These are phyloP conservation scores for Danio rerio DNA, from an alignment of 2,113 vertebrate species.

Conservation along the genomic window DNA sequence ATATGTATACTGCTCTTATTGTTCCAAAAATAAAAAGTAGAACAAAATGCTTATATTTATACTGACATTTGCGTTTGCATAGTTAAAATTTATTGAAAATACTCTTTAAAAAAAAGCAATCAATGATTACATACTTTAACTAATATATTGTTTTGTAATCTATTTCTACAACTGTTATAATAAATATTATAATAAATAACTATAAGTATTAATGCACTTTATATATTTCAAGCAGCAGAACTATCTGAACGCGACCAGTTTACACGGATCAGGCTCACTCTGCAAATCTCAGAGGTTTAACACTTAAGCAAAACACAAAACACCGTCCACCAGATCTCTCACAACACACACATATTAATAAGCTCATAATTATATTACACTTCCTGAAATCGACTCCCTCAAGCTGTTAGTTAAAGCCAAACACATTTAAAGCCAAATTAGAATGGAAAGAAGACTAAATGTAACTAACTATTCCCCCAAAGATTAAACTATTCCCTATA, in stretches of 20 bases:
- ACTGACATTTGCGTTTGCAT: too few relatives aligned
- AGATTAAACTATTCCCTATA: background rate
- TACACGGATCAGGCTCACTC: slow-evolving; percentile 48
- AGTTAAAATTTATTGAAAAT: too few relatives aligned
- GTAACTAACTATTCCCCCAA: slow-evolving; percentile 7
- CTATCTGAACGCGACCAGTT: background rate
- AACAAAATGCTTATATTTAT: too few relatives aligned
- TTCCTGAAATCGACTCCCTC: slow-evolving; percentile 30
- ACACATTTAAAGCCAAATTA: slow-evolving; percentile 28
- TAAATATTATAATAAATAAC: too few relatives aligned
- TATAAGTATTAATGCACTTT: background rate
- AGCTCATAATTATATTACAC: slow-evolving; percentile 34
- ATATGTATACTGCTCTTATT: too few relatives aligned
- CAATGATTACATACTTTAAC: background rate
- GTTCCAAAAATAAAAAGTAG: too few relatives aligned
- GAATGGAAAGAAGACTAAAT: slow-evolving; percentile 13
- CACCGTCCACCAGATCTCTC: slow-evolving; percentile 72
- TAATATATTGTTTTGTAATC: background rate
- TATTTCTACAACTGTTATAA: background rate
- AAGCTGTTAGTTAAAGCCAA: slow-evolving; percentile 30
- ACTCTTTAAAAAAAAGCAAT: too few relatives aligned
- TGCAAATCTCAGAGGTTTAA: slow-evolving; percentile 74
- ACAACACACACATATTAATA: slow-evolving; percentile 62
- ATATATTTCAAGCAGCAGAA: background rate
- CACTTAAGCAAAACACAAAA: slow-evolving; percentile 73